Evolutionary conservation across 2,888 invertebrate species (phyloP).

Genomic region (Octonoba sinensis): DNA sequence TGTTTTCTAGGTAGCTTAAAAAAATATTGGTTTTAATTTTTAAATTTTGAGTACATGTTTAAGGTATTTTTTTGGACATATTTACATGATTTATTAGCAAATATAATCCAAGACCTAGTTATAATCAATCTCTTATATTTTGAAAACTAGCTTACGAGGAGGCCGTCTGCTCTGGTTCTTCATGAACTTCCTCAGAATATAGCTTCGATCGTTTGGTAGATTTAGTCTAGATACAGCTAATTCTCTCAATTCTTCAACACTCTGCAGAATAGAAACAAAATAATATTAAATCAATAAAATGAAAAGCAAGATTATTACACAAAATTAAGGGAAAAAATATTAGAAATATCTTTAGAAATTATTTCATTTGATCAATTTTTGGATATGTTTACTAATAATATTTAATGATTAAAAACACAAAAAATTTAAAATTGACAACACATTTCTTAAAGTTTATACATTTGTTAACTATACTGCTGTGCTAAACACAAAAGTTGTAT

Average conservation of each 20-base stretch:
- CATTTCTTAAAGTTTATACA: too few relatives aligned
- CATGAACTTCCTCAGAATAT: constrained; percentile 44
- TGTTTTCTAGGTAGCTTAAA: too few relatives aligned
- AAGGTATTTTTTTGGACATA: too few relatives aligned
- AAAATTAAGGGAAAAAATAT: background rate
- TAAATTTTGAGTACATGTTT: too few relatives aligned
- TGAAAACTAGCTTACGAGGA: constrained; percentile 44
- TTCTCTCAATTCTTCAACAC: constrained; percentile 41
- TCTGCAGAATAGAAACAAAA: constrained; percentile 35
- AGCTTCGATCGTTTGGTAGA: constrained; percentile 29
- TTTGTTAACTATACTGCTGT: too few relatives aligned
- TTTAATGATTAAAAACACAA: too few relatives aligned
- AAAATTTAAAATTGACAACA: too few relatives aligned
- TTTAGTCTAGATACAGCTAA: constrained; percentile 35
- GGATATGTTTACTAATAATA: background rate
- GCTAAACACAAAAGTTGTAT: too few relatives aligned
- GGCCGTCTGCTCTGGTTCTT: constrained; percentile 39
- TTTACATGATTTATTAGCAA: too few relatives aligned
- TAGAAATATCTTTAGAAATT: background rate
- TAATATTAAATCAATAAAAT: background rate
- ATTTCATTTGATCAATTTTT: background rate
- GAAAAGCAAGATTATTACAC: constrained; percentile 1
- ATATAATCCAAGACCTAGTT: too few relatives aligned
- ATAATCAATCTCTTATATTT: too few relatives aligned
- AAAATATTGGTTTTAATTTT: too few relatives aligned